phyloP scores from a whole-genome alignment of 1,140 invertebrate genomes.

The Drosophila rhopaloa region DNA sequence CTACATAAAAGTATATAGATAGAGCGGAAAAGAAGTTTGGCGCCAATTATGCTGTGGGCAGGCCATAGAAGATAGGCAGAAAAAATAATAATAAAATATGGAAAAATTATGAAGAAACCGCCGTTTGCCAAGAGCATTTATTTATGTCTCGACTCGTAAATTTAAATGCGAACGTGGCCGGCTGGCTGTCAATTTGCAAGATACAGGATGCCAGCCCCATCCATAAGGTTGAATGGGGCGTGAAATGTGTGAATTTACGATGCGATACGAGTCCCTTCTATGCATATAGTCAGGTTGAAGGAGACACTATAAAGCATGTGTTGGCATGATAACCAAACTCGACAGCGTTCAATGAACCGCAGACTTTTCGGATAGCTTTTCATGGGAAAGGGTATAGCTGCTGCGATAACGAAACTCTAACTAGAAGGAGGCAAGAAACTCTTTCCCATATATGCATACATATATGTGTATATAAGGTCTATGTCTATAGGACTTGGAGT shows the following conservation, averaged over 20 bases:
- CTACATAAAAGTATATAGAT: conserved; percentile 36
- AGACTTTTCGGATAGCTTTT: conserved; percentile 25
- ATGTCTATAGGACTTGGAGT: conserved; percentile 4
- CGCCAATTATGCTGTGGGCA: conserved; percentile 71
- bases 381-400: not conserved
- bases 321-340: conserved; percentile 21
- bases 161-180: conserved; percentile 66
- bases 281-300: conserved; percentile 50
- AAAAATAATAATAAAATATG: conserved; percentile 43
- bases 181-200: conserved; percentile 71
- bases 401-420: conserved; percentile 29
- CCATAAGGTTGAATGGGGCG: conserved; percentile 58
- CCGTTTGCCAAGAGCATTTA: conserved; percentile 32
- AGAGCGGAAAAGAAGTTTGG: conserved; percentile 51
- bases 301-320: conserved; percentile 21
- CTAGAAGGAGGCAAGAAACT: not conserved
- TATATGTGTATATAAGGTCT: not conserved
- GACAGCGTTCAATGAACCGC: conserved; percentile 72
- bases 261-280: conserved; percentile 36
- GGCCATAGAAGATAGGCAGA: conserved; percentile 25
- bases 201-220: conserved; percentile 60
- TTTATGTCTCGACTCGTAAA: conserved; percentile 71
- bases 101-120: conserved; percentile 59
- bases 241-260: conserved; percentile 77
- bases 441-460: conserved; percentile 5